Conservation (phyloP, 1,140 invertebrate species). For the Oppia nitens region DNA sequence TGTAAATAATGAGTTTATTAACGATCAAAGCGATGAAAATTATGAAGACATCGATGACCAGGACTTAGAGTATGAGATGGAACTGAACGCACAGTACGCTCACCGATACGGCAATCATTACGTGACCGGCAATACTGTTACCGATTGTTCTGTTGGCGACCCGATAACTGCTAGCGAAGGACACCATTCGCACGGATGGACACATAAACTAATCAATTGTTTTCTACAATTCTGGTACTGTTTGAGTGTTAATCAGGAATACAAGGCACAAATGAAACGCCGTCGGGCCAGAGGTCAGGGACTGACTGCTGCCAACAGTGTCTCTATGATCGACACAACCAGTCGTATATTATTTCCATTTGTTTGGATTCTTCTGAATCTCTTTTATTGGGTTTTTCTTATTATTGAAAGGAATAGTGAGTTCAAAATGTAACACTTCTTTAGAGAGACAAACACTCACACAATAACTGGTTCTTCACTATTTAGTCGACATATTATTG, state of each 20-base stretch:
- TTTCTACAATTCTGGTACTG: constrained; percentile 31
- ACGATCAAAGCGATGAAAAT: too few species aligned
- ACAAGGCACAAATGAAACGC: constrained; percentile 21
- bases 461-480: too few species aligned
- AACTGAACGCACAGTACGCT: constrained; percentile 9
- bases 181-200: constrained; percentile 21
- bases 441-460: too few species aligned
- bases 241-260: constrained; percentile 47
- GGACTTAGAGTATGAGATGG: not conserved
- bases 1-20: too few species aligned
- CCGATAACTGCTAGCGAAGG: constrained; percentile 63
- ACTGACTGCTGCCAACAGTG: constrained; percentile 49
- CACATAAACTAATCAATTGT: constrained; percentile 8
- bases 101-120: constrained; percentile 32
- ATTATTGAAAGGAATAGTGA: constrained; percentile 18
- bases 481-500: too few species aligned
- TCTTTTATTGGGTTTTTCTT: constrained; percentile 72
- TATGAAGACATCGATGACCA: constrained; percentile 3
- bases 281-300: constrained; percentile 20
- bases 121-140: constrained; percentile 53
- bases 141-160: constrained; percentile 48
- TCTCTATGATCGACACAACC: constrained; percentile 66
- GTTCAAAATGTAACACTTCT: constrained; percentile 10
- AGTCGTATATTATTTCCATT: constrained; percentile 69
- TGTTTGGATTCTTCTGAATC: constrained; percentile 62